Percentiles rank a stretch among this genome's conserved stretches.
These are phyloP conservation scores for Dynastes maya DNA, from an alignment of 2,888 invertebrate species.

Conservation along the genomic window DNA sequence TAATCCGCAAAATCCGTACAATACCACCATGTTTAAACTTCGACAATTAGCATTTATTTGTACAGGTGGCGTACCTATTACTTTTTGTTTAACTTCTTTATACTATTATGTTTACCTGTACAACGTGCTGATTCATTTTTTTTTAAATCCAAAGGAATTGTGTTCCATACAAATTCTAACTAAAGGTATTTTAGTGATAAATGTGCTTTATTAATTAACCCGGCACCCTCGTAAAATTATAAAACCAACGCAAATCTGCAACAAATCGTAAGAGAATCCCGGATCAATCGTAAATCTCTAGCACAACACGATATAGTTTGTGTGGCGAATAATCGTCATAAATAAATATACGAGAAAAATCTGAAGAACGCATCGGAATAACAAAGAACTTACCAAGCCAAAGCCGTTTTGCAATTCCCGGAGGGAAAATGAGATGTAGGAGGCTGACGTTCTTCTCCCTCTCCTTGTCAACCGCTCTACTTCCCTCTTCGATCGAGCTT, in stretches of 20 bases:
- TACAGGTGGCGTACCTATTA: too few relatives aligned
- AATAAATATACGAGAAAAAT: constrained; percentile 17
- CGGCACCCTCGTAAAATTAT: too few relatives aligned
- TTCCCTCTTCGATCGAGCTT: constrained; percentile 94
- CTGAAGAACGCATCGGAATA: constrained; percentile 8
- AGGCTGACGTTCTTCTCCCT: constrained; percentile 95
- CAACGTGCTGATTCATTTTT: too few relatives aligned
- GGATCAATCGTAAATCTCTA: neutral
- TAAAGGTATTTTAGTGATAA: too few relatives aligned
- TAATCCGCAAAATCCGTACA: too few relatives aligned
- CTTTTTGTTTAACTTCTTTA: too few relatives aligned
- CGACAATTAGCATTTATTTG: too few relatives aligned
- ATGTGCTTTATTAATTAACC: too few relatives aligned
- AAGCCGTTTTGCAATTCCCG: constrained; percentile 92
- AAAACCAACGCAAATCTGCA: neutral
- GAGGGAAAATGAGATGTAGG: constrained; percentile 94
- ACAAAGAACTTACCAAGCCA: constrained; percentile 84
- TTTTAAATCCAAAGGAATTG: too few relatives aligned
- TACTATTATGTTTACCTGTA: too few relatives aligned
- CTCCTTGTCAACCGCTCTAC: constrained; percentile 92
- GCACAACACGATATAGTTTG: neutral
- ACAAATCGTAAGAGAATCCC: neutral
- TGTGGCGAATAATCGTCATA: neutral
- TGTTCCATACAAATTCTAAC: too few relatives aligned
- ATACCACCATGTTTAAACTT: too few relatives aligned